Evolutionary conservation across 2,113 vertebrate species (phyloP).

Genomic region (Scophthalmus maximus): DNA sequence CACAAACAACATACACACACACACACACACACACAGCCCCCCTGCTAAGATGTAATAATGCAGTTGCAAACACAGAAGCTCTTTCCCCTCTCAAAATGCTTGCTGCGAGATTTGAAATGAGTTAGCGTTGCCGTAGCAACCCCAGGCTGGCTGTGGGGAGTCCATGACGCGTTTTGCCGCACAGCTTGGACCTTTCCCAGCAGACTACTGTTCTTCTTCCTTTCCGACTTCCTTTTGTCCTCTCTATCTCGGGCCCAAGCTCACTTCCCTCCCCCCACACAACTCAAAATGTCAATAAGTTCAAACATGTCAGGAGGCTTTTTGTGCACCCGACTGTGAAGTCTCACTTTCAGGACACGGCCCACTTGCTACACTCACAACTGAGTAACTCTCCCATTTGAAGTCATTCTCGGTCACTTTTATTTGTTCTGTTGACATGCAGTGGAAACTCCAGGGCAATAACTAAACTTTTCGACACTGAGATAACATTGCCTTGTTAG

Average conservation of each 20-base stretch:
- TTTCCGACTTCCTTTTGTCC: slow-evolving; percentile 41
- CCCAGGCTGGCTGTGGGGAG: slow-evolving; percentile 37
- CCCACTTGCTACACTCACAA: not conserved
- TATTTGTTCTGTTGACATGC: not conserved
- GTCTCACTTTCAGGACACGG: not conserved
- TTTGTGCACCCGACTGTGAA: not conserved
- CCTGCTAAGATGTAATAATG: slow-evolving; percentile 47
- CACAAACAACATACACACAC: slow-evolving; percentile 22
- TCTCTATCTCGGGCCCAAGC: not conserved
- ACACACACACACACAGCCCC: not conserved
- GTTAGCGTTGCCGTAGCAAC: slow-evolving; percentile 75
- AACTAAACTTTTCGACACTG: slow-evolving; percentile 14
- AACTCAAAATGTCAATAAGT: slow-evolving; percentile 10
- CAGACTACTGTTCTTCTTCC: slow-evolving; percentile 47
- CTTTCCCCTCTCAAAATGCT: slow-evolving; percentile 38
- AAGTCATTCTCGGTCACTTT: too few species aligned
- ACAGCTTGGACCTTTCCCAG: slow-evolving; percentile 59
- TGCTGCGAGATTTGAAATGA: slow-evolving; percentile 56
- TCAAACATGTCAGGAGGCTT: slow-evolving; percentile 9
- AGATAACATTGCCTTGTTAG: slow-evolving; percentile 34
- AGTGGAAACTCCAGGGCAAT: too few species aligned
- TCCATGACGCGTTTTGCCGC: slow-evolving; percentile 54
- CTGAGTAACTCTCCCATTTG: too few species aligned
- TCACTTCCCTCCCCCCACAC: not conserved
- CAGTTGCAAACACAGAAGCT: slow-evolving; percentile 52